Evolutionary conservation across 2,113 vertebrate genomes (phyloP), one percentile per base, ranked within the genome.

Genomic region (Scytalopus superciliaris): DNA sequence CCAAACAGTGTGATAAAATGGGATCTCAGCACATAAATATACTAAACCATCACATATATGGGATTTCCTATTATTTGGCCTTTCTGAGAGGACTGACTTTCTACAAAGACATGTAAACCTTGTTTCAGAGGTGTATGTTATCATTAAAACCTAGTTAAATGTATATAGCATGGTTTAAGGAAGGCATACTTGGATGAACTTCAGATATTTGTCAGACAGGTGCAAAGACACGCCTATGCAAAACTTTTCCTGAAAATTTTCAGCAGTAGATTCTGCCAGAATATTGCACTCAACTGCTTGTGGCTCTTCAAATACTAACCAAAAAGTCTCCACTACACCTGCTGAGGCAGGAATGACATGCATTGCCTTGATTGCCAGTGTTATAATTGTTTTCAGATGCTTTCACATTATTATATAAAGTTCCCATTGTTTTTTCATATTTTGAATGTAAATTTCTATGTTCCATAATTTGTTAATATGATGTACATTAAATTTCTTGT

Each of bases 151-250:
- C 5, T 56, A 79, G 62, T 44, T 35, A 78, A 44, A 31, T 33
- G 7, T 22, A 24, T 69, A 52, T 17, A 49, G 30, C 5, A 19
- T 45, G 42, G 79, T 28, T 57, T 39, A 40, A 55, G 9, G 9
- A 55, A 56, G 14, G 6, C 9, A 55, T 33, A 45, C 14, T 63
- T 25, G 25, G 11, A 53, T 39, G 22, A 82, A 62, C 23, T 37
- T 66, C 70, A 63, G 62, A 13, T 63, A 21, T 76, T 79, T 85
- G 11, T 79, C 74, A 83, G 37, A 24, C 12, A 79, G 14, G 6
- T 69, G 11, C 60, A 35, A 78, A 76, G 10, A 37, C 0, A 1
- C 3, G 8, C 12, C 4, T 19, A 12, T 0, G 1, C 18, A 53
- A 84, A 87, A 82, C 7, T 30, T 73, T 33, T 83, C 50, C 45